Evolutionary conservation across 2,797 vertebrate genomes (phyloP).

Genomic region (Poecilia picta): DNA sequence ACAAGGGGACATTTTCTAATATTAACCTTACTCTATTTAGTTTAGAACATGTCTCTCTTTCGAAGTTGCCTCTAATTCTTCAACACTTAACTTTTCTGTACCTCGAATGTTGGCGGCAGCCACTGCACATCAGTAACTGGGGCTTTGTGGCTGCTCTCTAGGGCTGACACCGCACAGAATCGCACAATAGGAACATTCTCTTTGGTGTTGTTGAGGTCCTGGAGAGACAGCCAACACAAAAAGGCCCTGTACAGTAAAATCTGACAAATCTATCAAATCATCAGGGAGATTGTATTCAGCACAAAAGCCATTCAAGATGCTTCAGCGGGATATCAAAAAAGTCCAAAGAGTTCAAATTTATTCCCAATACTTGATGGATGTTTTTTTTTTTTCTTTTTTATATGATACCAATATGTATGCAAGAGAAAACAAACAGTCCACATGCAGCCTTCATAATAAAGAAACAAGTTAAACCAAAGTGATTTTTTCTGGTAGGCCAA

Average conservation of each 20-base stretch:
- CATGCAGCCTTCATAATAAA: background rate
- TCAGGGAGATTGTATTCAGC: slow-evolving; percentile 7
- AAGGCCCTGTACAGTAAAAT: slow-evolving; percentile 35
- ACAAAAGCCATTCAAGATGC: background rate
- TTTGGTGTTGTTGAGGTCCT: slow-evolving; percentile 71
- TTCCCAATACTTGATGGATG: background rate
- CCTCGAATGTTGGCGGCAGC: slow-evolving; percentile 87
- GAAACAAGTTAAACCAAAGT: slow-evolving; percentile 14
- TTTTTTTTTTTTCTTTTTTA: background rate
- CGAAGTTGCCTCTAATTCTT: slow-evolving; percentile 6
- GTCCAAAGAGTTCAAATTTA: background rate
- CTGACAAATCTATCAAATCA: slow-evolving; percentile 24
- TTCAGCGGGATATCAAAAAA: background rate
- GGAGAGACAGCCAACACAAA: slow-evolving; percentile 58
- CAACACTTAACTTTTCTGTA: slow-evolving; percentile 54
- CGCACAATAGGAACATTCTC: slow-evolving; percentile 70
- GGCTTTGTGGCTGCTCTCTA: slow-evolving; percentile 83
- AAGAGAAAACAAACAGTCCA: background rate
- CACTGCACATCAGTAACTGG: slow-evolving; percentile 89
- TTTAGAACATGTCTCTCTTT: background rate
- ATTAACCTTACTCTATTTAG: background rate
- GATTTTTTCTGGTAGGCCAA: slow-evolving; percentile 41
- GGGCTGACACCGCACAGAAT: slow-evolving; percentile 83
- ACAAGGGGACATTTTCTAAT: background rate
- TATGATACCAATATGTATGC: background rate